Conservation (phyloP, 2,888 invertebrate genomes). For the Rhingia rostrata region DNA sequence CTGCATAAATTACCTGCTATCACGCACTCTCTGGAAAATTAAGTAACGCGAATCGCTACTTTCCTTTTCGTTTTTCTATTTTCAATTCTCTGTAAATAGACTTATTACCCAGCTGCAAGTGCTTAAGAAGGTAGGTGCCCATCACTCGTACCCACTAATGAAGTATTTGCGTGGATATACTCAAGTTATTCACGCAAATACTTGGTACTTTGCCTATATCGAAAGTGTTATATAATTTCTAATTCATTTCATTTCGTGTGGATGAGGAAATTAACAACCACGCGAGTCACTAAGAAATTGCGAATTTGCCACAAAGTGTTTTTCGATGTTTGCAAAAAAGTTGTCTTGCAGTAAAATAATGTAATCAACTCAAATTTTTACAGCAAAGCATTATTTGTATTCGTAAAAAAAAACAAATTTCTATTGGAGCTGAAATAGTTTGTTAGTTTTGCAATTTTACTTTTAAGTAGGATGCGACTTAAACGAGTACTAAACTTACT, state of each 20-base stretch:
- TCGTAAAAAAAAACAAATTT: neutral
- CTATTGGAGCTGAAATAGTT: neutral
- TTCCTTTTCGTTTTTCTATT: conserved; percentile 33
- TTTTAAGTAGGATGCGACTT: neutral
- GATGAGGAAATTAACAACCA: neutral
- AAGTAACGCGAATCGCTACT: conserved; percentile 30
- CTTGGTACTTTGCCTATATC: conserved; percentile 20
- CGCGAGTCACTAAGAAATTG: neutral
- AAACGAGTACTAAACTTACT: conserved; percentile 7
- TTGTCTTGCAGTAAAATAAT: neutral
- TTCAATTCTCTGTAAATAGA: neutral
- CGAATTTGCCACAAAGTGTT: neutral
- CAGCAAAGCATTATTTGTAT: neutral
- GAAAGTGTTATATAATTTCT: conserved; percentile 9
- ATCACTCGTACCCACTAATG: conserved; percentile 11
- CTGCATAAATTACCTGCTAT: conserved; percentile 38
- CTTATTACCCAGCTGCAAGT: conserved; percentile 29
- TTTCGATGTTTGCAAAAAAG: conserved; percentile 2
- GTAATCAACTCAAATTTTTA: neutral
- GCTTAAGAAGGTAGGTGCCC: neutral
- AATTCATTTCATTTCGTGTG: conserved; percentile 4
- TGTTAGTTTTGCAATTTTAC: neutral
- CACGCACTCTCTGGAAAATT: conserved; percentile 28
- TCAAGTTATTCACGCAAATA: neutral
- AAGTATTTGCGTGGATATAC: conserved; percentile 52